Evolutionary conservation across 1,140 invertebrate species (phyloP).

Genomic region (Sipha flava): DNA sequence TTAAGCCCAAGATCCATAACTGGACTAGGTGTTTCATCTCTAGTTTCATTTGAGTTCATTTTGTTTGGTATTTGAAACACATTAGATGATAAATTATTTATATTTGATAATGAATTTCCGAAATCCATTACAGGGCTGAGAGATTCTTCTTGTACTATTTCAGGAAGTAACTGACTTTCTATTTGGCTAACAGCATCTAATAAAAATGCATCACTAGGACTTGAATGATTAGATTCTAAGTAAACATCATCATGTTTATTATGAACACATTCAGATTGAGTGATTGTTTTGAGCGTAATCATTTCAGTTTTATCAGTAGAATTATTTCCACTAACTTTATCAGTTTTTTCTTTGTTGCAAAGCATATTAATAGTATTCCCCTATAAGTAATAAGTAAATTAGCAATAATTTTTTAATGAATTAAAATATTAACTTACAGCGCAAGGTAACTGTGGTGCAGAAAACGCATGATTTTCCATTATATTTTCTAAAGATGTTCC

Average conservation of each 20-base stretch:
- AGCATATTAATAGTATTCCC: not conserved
- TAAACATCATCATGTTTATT: not conserved
- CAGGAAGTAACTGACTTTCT: not conserved
- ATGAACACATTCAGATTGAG: not conserved
- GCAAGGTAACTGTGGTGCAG: not conserved
- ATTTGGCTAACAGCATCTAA: not conserved
- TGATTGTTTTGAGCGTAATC: too few species aligned
- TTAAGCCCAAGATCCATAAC: not conserved
- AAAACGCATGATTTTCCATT: not conserved
- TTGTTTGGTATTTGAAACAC: not conserved
- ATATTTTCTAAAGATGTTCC: too few species aligned
- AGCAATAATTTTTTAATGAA: not conserved
- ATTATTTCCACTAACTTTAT: not conserved
- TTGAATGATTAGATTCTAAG: not conserved
- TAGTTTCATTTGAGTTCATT: not conserved
- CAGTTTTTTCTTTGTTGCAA: not conserved
- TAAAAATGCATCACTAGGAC: slow-evolving; percentile 2
- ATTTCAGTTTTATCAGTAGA: not conserved
- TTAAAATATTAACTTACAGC: not conserved
- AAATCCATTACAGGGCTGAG: not conserved
- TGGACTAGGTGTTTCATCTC: not conserved
- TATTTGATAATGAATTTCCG: not conserved
- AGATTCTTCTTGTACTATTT: not conserved
- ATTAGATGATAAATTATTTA: not conserved
- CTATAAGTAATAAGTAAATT: not conserved